phyloP scores from a whole-genome alignment of 2,888 invertebrate genomes.

The Apomyelois bistriatella region DNA sequence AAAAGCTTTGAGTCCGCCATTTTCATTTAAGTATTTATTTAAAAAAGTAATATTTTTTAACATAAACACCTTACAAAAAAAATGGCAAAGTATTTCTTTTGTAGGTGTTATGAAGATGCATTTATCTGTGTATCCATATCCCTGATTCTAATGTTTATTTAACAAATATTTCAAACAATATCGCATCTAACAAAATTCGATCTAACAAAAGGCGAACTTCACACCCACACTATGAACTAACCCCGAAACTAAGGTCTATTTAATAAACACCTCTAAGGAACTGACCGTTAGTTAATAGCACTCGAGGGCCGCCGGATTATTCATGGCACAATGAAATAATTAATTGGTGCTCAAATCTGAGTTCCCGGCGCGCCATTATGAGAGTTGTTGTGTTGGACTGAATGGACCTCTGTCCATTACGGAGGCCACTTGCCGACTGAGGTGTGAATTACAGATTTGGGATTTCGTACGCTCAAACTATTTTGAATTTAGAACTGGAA shows the following conservation, averaged over 20 bases:
- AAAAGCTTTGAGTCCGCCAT: too few relatives aligned
- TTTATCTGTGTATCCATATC: too few relatives aligned
- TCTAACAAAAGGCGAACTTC: conserved; percentile 1
- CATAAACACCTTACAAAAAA: too few relatives aligned
- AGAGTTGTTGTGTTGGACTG: conserved; percentile 34
- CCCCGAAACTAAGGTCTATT: conserved; percentile 54
- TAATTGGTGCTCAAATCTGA: conserved; percentile 73
- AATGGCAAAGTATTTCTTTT: too few relatives aligned
- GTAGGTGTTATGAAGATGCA: too few relatives aligned
- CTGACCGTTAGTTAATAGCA: conserved; percentile 71
- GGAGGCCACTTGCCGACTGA: conserved; percentile 55
- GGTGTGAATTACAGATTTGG: conserved; percentile 52
- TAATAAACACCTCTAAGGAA: conserved; percentile 75
- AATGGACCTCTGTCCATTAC: conserved; percentile 59
- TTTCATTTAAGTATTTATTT: too few relatives aligned
- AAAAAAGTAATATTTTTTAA: too few relatives aligned
- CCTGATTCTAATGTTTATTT: too few relatives aligned
- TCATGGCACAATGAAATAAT: conserved; percentile 71
- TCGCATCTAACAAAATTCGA: background rate
- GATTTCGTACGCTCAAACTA: conserved; percentile 34
- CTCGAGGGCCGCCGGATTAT: conserved; percentile 60
- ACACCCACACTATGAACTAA: conserved; percentile 30
- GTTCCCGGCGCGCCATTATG: conserved; percentile 55
- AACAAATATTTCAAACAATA: too few relatives aligned
- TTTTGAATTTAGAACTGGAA: conserved; percentile 37